phyloP scores from a whole-genome alignment of 2,797 vertebrate genomes.

The Pogonophryne albipinna region DNA sequence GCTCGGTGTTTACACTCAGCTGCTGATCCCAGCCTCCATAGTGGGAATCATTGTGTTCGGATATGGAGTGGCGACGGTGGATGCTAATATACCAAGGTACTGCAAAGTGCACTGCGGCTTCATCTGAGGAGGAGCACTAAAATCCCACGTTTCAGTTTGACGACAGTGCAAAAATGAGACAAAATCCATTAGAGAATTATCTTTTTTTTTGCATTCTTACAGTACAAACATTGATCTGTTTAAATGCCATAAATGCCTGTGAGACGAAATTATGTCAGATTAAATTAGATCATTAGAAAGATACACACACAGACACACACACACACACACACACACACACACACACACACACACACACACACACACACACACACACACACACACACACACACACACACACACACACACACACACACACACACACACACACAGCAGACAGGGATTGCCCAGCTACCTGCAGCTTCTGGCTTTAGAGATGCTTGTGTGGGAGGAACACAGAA shows the following conservation, averaged over 20 bases:
- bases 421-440: constrained; percentile 41
- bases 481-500: constrained; percentile 70
- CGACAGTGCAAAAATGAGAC: background rate
- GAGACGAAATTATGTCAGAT: background rate
- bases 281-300: background rate
- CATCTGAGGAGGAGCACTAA: background rate
- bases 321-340: too few relatives aligned
- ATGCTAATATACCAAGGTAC: constrained; percentile 95
- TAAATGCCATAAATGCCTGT: too few relatives aligned
- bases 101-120: background rate
- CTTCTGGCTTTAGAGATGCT: constrained; percentile 65
- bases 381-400: too few relatives aligned
- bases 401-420: too few relatives aligned
- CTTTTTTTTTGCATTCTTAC: too few relatives aligned
- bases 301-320: too few relatives aligned
- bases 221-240: background rate
- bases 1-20: constrained; percentile 96
- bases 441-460: constrained; percentile 72
- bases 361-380: too few relatives aligned
- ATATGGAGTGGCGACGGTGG: constrained; percentile 94
- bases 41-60: constrained; percentile 96
- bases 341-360: too few relatives aligned
- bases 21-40: constrained; percentile 94
- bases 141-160: background rate
- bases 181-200: background rate